phyloP scores from a whole-genome alignment of 2,888 invertebrate species.

The Lypha dubia region DNA sequence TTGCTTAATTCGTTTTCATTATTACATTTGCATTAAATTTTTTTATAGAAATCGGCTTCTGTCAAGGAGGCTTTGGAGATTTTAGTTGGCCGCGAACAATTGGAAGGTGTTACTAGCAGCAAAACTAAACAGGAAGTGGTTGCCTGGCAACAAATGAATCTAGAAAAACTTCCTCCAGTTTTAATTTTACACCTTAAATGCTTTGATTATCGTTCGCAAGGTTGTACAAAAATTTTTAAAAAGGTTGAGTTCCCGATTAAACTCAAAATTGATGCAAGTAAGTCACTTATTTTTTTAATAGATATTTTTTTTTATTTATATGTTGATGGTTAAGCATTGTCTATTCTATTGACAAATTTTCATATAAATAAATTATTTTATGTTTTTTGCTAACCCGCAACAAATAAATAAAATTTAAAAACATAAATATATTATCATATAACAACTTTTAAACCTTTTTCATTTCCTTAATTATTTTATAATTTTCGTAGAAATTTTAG shows the following conservation, averaged over 20 bases:
- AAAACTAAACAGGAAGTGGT: slow-evolving; percentile 92
- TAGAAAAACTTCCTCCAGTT: slow-evolving; percentile 95
- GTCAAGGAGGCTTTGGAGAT: slow-evolving; percentile 95
- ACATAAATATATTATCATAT: no score
- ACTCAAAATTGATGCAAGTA: slow-evolving; percentile 94
- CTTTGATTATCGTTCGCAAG: slow-evolving; percentile 94
- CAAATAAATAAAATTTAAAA: no score
- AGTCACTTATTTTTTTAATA: no score
- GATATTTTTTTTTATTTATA: no score
- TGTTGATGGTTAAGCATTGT: no score
- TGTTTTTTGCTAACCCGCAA: no score
- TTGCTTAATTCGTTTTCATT: not conserved
- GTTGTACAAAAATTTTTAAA: slow-evolving; percentile 96
- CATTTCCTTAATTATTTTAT: not conserved
- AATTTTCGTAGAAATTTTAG: slow-evolving; percentile 88
- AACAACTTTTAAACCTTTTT: no score
- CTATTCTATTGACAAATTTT: no score
- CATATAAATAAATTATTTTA: no score
- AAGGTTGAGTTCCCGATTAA: slow-evolving; percentile 95
- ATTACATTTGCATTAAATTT: slow-evolving; percentile 9
- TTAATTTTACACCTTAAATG: slow-evolving; percentile 96
- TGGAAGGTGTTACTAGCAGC: slow-evolving; percentile 93
- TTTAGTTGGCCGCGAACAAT: slow-evolving; percentile 91
- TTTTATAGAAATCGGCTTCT: slow-evolving; percentile 89
- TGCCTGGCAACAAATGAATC: slow-evolving; percentile 94